Conservation (phyloP, 2,888 invertebrate species). For the Formica aserva region DNA sequence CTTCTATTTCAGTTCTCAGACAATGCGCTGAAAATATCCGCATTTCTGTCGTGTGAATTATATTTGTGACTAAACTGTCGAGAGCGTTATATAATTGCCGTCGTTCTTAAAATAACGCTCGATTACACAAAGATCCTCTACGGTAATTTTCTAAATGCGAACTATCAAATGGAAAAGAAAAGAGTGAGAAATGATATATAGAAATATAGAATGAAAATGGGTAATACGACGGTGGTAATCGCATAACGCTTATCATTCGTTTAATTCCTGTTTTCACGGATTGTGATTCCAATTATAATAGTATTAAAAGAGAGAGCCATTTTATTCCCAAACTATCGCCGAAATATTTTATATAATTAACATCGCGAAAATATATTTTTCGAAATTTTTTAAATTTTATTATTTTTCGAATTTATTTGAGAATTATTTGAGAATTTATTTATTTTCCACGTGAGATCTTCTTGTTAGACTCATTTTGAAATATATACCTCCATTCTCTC, state of each 20-base stretch:
- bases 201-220: constrained; percentile 6
- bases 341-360: constrained; percentile 45
- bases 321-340: not conserved
- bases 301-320: not conserved
- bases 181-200: constrained; percentile 17
- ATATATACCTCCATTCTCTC: not conserved
- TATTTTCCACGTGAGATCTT: not conserved
- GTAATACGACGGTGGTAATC: constrained; percentile 52
- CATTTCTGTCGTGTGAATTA: constrained; percentile 38
- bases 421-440: not conserved
- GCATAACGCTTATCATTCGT: constrained; percentile 57
- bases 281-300: constrained; percentile 16
- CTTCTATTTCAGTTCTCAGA: constrained; percentile 18
- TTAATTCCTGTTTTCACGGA: constrained; percentile 64
- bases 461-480: not conserved
- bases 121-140: constrained; percentile 62
- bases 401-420: not conserved
- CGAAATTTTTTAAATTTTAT: too few relatives aligned
- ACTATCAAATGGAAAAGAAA: constrained; percentile 5
- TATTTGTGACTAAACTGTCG: constrained; percentile 39
- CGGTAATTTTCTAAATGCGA: constrained; percentile 59
- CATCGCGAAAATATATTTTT: not conserved
- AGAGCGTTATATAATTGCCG: constrained; percentile 61
- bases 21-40: constrained; percentile 57
- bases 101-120: constrained; percentile 64